phyloP scores from a whole-genome alignment of 2,888 invertebrate species.

The Chorisops tibialis region DNA sequence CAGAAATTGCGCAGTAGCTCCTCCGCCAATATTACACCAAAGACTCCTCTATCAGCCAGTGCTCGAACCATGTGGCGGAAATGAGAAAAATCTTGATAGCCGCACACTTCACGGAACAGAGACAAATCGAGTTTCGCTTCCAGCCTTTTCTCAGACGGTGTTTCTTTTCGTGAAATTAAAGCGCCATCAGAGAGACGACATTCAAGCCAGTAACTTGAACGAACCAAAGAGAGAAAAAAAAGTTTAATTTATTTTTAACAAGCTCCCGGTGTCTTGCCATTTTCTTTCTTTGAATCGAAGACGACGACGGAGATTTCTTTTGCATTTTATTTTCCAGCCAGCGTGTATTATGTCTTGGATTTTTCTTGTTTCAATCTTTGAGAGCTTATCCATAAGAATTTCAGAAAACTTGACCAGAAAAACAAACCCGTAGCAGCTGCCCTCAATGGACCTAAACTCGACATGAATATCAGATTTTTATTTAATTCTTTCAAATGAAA shows the following conservation, averaged over 20 bases:
- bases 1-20: constrained; percentile 18
- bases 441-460: too few relatives aligned
- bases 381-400: too few relatives aligned
- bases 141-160: background rate
- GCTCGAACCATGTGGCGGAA: background rate
- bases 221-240: constrained; percentile 2
- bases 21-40: too few relatives aligned
- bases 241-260: constrained; percentile 27
- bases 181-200: too few relatives aligned
- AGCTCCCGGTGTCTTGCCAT: constrained; percentile 12
- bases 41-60: background rate
- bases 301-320: background rate
- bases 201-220: too few relatives aligned
- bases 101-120: background rate
- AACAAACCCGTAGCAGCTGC: too few relatives aligned
- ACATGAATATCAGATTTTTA: constrained; percentile 5
- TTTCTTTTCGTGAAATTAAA: too few relatives aligned
- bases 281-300: background rate
- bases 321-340: background rate
- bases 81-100: background rate
- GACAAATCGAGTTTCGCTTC: background rate
- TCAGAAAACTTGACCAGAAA: too few relatives aligned
- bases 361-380: too few relatives aligned
- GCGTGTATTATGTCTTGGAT: background rate
- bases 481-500: too few relatives aligned